These are phyloP conservation scores for Micromesistius poutassou DNA, from an alignment of 2,797 vertebrate genomes.

Conservation along the genomic window DNA sequence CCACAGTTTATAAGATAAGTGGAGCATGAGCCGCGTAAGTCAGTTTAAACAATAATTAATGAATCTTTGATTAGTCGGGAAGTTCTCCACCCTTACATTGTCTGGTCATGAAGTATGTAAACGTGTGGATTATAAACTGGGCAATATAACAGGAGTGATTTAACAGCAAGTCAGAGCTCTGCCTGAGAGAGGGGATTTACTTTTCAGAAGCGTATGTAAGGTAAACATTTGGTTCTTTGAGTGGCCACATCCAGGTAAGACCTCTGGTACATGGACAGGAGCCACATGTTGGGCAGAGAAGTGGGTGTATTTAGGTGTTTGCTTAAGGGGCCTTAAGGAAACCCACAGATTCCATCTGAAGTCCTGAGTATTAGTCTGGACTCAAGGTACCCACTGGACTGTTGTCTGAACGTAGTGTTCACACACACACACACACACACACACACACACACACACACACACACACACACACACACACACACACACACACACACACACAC, in stretches of 20 bases:
- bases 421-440: neutral
- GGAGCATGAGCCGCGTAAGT: neutral
- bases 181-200: constrained; percentile 20
- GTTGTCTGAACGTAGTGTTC: neutral
- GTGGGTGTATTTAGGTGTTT: constrained; percentile 22
- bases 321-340: constrained; percentile 30
- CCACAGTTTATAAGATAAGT: too few species aligned
- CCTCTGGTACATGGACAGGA: constrained; percentile 9
- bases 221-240: constrained; percentile 11
- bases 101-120: constrained; percentile 26
- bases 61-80: neutral
- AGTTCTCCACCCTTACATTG: constrained; percentile 3
- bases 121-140: constrained; percentile 30
- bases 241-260: constrained; percentile 12
- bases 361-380: constrained; percentile 28
- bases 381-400: neutral
- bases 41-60: neutral
- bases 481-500: neutral
- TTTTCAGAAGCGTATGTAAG: constrained; percentile 21
- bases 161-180: constrained; percentile 23
- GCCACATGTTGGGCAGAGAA: neutral
- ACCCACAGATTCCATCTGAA: constrained; percentile 28
- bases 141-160: constrained; percentile 1
- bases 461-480: neutral
- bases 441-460: neutral